Conservation (phyloP, 2,113 vertebrate species). For the Tupaia tana region DNA sequence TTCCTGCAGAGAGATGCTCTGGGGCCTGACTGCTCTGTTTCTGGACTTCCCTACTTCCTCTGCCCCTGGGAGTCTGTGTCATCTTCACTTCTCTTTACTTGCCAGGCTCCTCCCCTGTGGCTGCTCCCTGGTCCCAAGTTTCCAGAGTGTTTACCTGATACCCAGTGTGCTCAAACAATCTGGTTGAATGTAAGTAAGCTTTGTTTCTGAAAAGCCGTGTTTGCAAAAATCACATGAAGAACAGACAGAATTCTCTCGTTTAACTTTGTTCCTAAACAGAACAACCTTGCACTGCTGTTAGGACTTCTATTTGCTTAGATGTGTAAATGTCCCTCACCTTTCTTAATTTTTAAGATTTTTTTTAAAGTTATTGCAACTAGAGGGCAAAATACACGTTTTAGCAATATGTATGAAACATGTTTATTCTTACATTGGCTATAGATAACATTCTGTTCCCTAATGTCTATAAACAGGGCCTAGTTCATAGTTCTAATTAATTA, state of each 20-base stretch:
- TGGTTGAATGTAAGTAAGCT: background rate
- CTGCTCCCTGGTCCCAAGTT: background rate
- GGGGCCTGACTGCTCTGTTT: background rate
- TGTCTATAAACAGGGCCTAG: slow-evolving; percentile 73
- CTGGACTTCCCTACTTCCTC: background rate
- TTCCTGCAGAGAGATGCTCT: background rate
- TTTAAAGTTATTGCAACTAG: slow-evolving; percentile 62
- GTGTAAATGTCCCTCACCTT: slow-evolving; percentile 20
- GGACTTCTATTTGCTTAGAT: background rate
- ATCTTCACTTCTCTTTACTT: slow-evolving; percentile 1
- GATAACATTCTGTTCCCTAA: slow-evolving; percentile 34
- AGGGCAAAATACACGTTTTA: slow-evolving; percentile 61
- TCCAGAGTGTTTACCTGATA: background rate
- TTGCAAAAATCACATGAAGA: slow-evolving; percentile 58
- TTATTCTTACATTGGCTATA: slow-evolving; percentile 64
- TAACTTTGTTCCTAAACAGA: background rate
- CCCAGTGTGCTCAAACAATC: background rate
- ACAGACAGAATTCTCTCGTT: slow-evolving; percentile 14
- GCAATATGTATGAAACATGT: slow-evolving; percentile 55
- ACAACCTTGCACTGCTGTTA: background rate
- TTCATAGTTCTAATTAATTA: slow-evolving; percentile 85
- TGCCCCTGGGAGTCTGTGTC: background rate
- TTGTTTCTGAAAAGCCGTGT: slow-evolving; percentile 57
- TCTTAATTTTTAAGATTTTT: slow-evolving; percentile 54
- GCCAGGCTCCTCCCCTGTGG: background rate